Evolutionary conservation across 2,888 invertebrate species (phyloP), one percentile per base, ranked within the genome.

Genomic region (Ethmia dodecea): DNA sequence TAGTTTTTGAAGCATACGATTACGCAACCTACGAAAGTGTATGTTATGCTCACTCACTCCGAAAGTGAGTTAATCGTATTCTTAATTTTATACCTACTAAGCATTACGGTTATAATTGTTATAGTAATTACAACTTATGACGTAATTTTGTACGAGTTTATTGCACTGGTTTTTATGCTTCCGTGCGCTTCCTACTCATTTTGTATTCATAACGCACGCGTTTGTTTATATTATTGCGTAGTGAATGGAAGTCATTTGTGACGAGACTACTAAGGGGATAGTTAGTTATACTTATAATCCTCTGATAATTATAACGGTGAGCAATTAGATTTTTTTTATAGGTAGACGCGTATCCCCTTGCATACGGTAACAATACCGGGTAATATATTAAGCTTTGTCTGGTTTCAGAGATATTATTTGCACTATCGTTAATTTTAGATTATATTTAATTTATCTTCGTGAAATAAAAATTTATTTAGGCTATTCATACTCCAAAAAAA

Each of bases 31-130:
- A 59, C 45, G 70, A 75, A 75, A 74, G 70, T 72, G 74, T 69
- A 62, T 58, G 61, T 49, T 66, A 64, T 61, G 68, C 60, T 38
- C 46, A 49, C 49, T 58, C 50, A 62, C 52, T 63, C 62, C 64
- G 81, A 83, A 77, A 83, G 80, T 67, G 76, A 81, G 71, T 73
- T 77, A 73, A 73, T 76, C 57, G 45, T 52, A 65, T 67, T 60
- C 60, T 32, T 28, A 40, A 49, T 42, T 42, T 44, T 46, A 46
- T 49, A 43, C 44, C 42, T 35, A 29, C 33, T 28, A 18, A 13
- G 33, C 25, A 33, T 25, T 37, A 33, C 22, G 25, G 31, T 31
- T 36, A 30, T 35, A 11, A 31, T 33, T 26, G 25, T 40, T 14
- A 26, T 30, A 31, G 35, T 40, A 24, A 31, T 35, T 42, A 42